These are phyloP conservation scores for Herpailurus yagouaroundi DNA, from an alignment of 2,113 vertebrate genomes.

Conservation along the genomic window DNA sequence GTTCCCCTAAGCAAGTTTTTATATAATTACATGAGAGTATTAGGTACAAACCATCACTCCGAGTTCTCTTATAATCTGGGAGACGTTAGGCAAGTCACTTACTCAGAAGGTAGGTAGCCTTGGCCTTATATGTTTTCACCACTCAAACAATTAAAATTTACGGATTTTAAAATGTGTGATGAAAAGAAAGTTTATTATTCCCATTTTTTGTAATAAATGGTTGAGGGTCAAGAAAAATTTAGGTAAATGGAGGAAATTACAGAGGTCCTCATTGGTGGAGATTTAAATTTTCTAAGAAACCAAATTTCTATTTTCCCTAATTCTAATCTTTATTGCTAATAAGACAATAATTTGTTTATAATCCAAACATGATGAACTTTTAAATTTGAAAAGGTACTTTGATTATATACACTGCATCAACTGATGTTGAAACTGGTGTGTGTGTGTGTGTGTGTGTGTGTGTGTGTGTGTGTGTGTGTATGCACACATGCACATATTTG, in stretches of 20 bases:
- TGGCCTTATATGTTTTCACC: neutral
- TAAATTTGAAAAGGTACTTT: neutral
- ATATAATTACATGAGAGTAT: neutral
- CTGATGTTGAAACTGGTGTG: neutral
- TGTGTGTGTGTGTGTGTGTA: neutral
- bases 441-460: too few relatives aligned
- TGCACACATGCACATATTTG: neutral
- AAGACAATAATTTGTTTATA: neutral
- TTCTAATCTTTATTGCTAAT: neutral
- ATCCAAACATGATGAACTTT: neutral
- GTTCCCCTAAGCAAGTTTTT: neutral
- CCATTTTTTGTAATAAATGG: neutral
- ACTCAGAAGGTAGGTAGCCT: neutral
- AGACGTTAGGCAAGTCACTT: constrained; percentile 56
- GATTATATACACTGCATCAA: neutral
- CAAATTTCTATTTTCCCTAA: neutral
- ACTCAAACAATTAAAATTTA: neutral
- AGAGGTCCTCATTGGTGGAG: neutral
- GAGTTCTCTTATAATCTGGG: neutral
- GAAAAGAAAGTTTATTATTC: neutral
- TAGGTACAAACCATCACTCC: neutral
- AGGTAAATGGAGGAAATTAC: neutral
- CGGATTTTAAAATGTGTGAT: neutral
- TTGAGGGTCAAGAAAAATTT: neutral
- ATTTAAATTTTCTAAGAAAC: constrained; percentile 24